These are phyloP conservation scores for Eleutherodactylus coqui DNA, from an alignment of 2,797 vertebrate genomes.

Conservation along the genomic window DNA sequence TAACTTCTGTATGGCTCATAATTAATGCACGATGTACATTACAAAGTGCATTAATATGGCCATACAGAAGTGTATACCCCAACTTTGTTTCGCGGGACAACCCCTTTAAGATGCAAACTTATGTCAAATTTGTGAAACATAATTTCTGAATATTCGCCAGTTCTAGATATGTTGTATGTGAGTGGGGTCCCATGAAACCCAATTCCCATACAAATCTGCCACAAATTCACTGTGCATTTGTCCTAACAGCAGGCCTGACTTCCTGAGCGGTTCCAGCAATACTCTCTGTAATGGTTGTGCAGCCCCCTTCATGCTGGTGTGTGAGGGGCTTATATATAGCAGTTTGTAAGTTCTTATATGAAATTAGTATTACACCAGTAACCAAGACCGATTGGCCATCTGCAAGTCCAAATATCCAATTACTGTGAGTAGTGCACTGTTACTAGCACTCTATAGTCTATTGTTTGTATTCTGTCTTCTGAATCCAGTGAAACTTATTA, in stretches of 20 bases:
- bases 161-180: background rate
- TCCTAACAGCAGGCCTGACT: too few relatives aligned
- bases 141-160: too few relatives aligned
- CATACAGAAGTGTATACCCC: too few relatives aligned
- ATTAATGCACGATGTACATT: too few relatives aligned
- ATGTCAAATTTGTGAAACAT: too few relatives aligned
- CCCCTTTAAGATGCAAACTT: too few relatives aligned
- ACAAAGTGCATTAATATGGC: too few relatives aligned
- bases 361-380: background rate
- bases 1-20: too few relatives aligned
- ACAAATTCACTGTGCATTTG: background rate
- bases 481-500: background rate
- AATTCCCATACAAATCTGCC: background rate
- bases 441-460: too few relatives aligned
- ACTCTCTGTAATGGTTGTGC: background rate
- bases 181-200: background rate
- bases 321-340: background rate
- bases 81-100: too few relatives aligned
- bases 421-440: background rate
- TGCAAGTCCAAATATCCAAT: background rate
- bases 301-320: background rate
- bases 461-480: slow-evolving; percentile 14
- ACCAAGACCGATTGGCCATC: background rate
- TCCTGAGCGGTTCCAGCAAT: too few relatives aligned
- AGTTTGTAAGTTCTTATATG: background rate